Conservation (phyloP, 2,113 vertebrate genomes). For the Recurvirostra avosetta region DNA sequence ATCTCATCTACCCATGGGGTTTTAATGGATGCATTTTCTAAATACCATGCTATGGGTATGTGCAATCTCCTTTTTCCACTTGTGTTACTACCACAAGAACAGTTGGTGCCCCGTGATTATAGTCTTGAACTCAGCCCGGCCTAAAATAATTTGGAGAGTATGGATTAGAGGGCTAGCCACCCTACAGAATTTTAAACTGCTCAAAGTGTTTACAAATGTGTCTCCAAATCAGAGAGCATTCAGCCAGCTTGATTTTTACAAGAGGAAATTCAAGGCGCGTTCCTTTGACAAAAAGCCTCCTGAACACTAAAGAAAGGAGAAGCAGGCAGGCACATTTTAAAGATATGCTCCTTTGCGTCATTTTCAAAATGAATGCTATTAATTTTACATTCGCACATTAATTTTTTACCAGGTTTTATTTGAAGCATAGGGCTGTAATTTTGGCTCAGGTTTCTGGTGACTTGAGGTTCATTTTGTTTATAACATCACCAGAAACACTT, state of each 20-base stretch:
- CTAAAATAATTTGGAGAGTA: conserved; percentile 3
- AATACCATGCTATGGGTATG: not conserved
- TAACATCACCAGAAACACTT: not conserved
- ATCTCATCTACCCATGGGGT: not conserved
- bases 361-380: not conserved
- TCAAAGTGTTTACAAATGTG: not conserved
- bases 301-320: not conserved
- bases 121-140: not conserved
- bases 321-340: not conserved
- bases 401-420: not conserved
- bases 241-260: not conserved
- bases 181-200: not conserved
- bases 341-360: fast-evolving
- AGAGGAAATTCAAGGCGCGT: not conserved
- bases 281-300: not conserved
- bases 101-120: not conserved
- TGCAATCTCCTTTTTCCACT: not conserved
- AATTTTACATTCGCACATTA: not conserved
- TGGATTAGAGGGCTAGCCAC: not conserved
- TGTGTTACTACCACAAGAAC: not conserved
- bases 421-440: not conserved
- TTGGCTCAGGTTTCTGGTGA: not conserved
- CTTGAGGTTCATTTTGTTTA: not conserved
- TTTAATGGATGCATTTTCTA: not conserved
- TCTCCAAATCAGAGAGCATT: not conserved